Evolutionary conservation across 2,113 vertebrate species (phyloP).

Genomic region (Abramis brama): DNA sequence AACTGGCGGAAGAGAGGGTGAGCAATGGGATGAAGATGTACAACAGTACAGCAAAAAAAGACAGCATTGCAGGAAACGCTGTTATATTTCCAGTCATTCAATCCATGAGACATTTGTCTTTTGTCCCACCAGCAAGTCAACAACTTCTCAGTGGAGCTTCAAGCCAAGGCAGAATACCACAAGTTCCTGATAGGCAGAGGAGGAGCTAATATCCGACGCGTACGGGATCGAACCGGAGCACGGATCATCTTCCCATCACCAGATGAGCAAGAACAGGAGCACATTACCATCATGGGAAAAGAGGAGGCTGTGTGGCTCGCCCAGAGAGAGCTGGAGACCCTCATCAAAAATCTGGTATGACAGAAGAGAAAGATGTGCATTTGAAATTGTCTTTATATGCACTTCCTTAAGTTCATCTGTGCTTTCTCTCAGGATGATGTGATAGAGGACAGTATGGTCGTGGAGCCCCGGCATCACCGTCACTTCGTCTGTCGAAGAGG

Average conservation of each 20-base stretch:
- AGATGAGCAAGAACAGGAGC: constrained; percentile 77
- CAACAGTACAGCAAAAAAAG: not conserved
- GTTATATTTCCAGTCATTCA: not conserved
- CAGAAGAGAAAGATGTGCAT: not conserved
- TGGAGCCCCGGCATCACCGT: constrained; percentile 78
- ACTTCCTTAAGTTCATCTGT: not conserved
- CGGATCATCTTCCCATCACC: constrained; percentile 78
- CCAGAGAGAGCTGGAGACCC: constrained; percentile 76
- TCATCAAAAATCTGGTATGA: constrained; percentile 80
- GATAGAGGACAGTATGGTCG: constrained; percentile 79
- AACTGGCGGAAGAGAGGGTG: constrained; percentile 83
- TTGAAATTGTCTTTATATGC: not conserved
- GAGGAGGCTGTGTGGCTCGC: constrained; percentile 78
- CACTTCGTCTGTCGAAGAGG: constrained; percentile 79
- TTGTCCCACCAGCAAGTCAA: constrained; percentile 76
- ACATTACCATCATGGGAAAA: constrained; percentile 81
- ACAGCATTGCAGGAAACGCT: not conserved
- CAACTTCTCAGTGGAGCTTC: constrained; percentile 77
- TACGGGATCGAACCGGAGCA: constrained; percentile 77
- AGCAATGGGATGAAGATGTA: not conserved
- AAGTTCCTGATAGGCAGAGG: constrained; percentile 81
- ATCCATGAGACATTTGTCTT: not conserved
- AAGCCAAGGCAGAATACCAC: constrained; percentile 81
- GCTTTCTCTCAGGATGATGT: constrained; percentile 74
- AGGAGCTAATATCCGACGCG: constrained; percentile 78